Base-by-base conservation (phyloP, 2,797 vertebrate species). In the Chanos chanos region DNA sequence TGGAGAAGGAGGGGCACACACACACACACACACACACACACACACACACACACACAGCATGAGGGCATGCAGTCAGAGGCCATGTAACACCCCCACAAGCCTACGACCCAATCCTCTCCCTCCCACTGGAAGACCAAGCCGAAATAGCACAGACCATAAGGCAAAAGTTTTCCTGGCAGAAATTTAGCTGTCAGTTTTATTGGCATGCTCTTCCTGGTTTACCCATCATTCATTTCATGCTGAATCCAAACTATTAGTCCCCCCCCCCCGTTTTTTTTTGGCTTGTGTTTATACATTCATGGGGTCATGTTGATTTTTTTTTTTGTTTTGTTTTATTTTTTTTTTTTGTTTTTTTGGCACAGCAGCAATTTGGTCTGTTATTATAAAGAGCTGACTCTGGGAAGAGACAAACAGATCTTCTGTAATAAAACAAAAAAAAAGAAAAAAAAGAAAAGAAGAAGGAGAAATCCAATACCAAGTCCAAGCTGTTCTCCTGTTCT, bases 1-100 rank as follows among this genome's bases (percentile, higher is more conserved):
- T 71, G 40, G 58, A 71, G 47, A 57, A 71, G 64, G 69, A 67
- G 68, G 64, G 73, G 72, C 60, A 67, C 68, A 63, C 40, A 67
- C 34, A 51, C 63, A 70, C 36, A 45, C 52, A 25, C 63, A 66
- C 57, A 70, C 63, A 61, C 51, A 64, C 50, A 52, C 48, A 54
- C 25, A 36, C 48, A 64, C 52, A 39, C 37, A 44, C 21, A n/a
- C n/a, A n/a, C n/a, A n/a, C 31, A 39, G 53, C 52, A 41, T 54
- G 15, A n/a, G n/a, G n/a, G n/a, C 12, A 22, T 41, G 27, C 62
- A 53, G 30, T 19, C 48, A 58, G 25, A 70, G 49, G 50, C 47
- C 55, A 28, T 49, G 48, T 5, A 16, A 30, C 40, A 59, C 19
- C 63, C 22, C 27, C 13, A 61, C 41, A 45, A 28, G 49, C 60